Evolutionary conservation across 2,113 vertebrate species (phyloP).

Genomic region (Noturus placidus): DNA sequence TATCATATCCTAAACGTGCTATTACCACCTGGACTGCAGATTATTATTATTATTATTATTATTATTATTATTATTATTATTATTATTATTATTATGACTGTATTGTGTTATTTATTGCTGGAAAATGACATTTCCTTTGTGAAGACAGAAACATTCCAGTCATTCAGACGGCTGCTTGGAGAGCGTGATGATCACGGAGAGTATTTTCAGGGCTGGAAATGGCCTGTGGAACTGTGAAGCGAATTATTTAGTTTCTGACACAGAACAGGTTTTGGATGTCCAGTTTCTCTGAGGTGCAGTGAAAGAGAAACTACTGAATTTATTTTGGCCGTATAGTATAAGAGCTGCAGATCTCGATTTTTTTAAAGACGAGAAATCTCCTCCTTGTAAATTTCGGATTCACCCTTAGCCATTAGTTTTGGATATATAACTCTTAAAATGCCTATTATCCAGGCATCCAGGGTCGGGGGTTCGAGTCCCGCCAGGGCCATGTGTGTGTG

Average conservation of each 20-base stretch:
- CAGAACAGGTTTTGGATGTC: conserved; percentile 51
- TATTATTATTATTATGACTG: neutral
- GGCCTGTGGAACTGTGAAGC: conserved; percentile 47
- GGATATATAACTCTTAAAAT: neutral
- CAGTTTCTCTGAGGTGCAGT: conserved; percentile 48
- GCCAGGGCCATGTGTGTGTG: too few species aligned
- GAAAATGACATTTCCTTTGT: conserved; percentile 6
- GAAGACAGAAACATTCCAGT: conserved; percentile 7
- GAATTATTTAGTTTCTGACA: conserved; percentile 51
- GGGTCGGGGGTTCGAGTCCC: too few species aligned
- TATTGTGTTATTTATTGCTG: conserved; percentile 24
- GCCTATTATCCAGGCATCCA: too few species aligned
- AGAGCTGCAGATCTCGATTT: conserved; percentile 51
- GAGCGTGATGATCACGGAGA: conserved; percentile 29
- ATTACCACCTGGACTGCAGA: conserved; percentile 29
- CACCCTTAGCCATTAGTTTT: neutral
- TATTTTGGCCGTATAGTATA: conserved; percentile 60
- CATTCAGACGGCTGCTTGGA: neutral
- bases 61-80: neutral
- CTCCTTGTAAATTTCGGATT: neutral
- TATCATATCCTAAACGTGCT: conserved; percentile 51
- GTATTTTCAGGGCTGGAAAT: conserved; percentile 50
- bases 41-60: too few species aligned
- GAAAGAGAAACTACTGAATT: conserved; percentile 57
- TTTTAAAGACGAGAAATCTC: neutral